Percentiles rank a stretch among this genome's conserved stretches.
Conservation (phyloP, 2,888 invertebrate species). For the Blera fallax region DNA sequence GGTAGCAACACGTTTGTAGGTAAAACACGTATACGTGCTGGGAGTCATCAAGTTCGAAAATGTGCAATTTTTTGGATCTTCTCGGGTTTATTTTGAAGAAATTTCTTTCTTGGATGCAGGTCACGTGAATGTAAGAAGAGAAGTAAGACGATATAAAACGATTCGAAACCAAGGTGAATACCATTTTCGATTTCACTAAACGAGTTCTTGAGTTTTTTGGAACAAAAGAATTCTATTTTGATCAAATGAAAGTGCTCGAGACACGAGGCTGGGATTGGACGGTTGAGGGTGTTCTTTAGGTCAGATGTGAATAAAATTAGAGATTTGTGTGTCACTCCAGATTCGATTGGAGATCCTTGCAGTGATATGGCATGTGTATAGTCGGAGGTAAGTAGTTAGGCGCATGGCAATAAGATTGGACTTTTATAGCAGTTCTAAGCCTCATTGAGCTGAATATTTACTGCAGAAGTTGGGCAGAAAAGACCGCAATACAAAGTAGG, state of each 20-base stretch:
- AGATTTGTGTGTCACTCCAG: too few relatives aligned
- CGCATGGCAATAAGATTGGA: too few relatives aligned
- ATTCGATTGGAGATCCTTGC: too few relatives aligned
- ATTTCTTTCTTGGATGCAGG: conserved; percentile 35
- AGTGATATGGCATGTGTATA: too few relatives aligned
- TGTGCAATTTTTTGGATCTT: not conserved
- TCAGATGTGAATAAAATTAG: too few relatives aligned
- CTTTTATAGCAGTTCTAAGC: too few relatives aligned
- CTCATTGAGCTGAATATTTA: too few relatives aligned
- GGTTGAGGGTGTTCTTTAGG: too few relatives aligned
- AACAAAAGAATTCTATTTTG: not conserved
- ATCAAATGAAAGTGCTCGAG: not conserved
- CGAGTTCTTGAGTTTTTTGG: not conserved
- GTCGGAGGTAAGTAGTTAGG: too few relatives aligned
- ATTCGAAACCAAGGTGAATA: conserved; percentile 1
- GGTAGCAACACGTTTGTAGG: not conserved
- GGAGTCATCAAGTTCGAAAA: conserved; percentile 13
- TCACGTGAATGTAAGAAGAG: conserved; percentile 28
- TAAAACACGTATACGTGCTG: too few relatives aligned
- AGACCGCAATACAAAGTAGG: too few relatives aligned
- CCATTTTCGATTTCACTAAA: conserved; percentile 30
- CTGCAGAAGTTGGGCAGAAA: too few relatives aligned
- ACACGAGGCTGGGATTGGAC: not conserved
- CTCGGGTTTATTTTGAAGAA: conserved; percentile 3
- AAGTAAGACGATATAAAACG: not conserved